Evolutionary conservation across 2,113 vertebrate genomes (phyloP), one percentile per base, ranked within the genome.

Genomic region (Hippocampus barbouri): DNA sequence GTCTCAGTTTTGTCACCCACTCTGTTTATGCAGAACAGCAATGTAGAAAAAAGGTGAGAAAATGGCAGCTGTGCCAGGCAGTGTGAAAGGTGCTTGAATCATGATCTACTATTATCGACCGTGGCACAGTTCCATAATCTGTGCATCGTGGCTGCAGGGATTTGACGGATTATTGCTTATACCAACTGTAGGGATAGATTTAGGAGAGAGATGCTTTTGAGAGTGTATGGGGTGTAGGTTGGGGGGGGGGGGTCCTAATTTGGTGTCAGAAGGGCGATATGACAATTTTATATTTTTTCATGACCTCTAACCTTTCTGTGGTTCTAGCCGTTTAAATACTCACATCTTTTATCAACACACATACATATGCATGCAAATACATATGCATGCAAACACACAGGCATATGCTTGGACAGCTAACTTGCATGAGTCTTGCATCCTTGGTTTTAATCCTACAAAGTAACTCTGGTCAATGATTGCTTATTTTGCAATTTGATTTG

Each of bases 141-240:
- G 16, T 51, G 49, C 66, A 57, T 69, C 20, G 66, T 38, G 62
- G 79, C 73, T 71, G 51, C 53, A 62, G 79, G 82, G 85, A 85
- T 90, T 82, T 84, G 68, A 27, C 11, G 85, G 82, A 89, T 90
- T 88, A 82, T 27, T 75, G 66, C 77, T 81, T 82, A 76, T 62
- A 76, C 45, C 85, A 87, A 74, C 84, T 86, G 69, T 69, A 81
- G 74, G 27, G 70, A 68, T 79, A 67, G 69, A 61, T 69, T 73
- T 69, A n/a, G 74, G 72, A 83, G 68, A 70, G 56, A 77, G 79
- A 68, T 68, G 34, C 76, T 75, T 43, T 49, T 57, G n/a, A 43
- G 21, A 59, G 73, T 80, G 70, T 57, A 76, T 60, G 67, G n/a
- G 63, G 66, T 6, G 11, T 27, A 12, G n/a, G 56, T 6, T 38